A percentile compares a stretch with the other conserved stretches of the same genome.
Evolutionary conservation across 2,797 vertebrate genomes (phyloP).

Genomic region (Falco naumanni): DNA sequence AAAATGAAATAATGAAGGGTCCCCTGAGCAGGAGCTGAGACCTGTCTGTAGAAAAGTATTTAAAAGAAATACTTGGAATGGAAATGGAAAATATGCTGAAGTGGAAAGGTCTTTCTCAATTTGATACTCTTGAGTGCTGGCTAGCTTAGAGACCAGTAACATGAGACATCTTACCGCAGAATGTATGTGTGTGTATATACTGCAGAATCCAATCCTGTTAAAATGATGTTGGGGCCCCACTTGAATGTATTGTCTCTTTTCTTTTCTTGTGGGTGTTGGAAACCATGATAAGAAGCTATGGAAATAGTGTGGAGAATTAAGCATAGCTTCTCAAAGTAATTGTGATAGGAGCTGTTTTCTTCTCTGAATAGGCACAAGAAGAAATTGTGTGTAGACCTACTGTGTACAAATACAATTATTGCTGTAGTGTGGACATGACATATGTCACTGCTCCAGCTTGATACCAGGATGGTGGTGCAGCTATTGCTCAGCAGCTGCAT

Average conservation of each 20-base stretch:
- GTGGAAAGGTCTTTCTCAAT: constrained; percentile 32
- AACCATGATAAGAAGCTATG: not conserved
- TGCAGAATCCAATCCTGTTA: not conserved
- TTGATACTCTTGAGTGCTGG: constrained; percentile 21
- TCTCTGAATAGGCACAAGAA: not conserved
- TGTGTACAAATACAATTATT: not conserved
- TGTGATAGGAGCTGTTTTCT: not conserved
- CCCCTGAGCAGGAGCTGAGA: constrained; percentile 8
- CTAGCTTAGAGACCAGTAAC: constrained; percentile 13
- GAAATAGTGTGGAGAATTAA: not conserved
- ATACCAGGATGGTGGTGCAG: constrained; percentile 16
- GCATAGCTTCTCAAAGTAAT: not conserved
- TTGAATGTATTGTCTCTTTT: not conserved
- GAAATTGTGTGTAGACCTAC: not conserved
- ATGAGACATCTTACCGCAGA: not conserved
- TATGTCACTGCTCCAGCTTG: constrained; percentile 28
- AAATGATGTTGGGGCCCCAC: not conserved
- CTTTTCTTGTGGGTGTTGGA: not conserved
- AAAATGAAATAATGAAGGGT: constrained; percentile 29
- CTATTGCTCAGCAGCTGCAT: constrained; percentile 55
- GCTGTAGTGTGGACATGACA: constrained; percentile 24
- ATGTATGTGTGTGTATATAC: not conserved
- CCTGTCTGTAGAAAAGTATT: constrained; percentile 23
- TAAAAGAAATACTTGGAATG: constrained; percentile 38
- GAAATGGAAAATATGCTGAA: constrained; percentile 25